Percentiles rank a stretch among this genome's conserved stretches.
Evolutionary conservation across 2,797 vertebrate species (phyloP).

Genomic region (Molossus molossus): DNA sequence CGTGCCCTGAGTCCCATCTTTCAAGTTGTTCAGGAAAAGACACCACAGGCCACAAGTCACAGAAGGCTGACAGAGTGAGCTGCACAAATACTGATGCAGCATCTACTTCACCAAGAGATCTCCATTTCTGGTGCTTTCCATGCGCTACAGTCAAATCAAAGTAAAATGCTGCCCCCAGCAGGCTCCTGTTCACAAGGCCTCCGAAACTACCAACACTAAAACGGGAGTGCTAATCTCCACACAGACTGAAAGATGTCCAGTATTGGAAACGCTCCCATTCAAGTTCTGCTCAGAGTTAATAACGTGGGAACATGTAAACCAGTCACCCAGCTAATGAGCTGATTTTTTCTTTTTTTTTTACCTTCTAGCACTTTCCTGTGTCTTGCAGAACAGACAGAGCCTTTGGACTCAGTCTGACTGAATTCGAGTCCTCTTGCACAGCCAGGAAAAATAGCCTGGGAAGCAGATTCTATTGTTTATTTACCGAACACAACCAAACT

Average conservation of each 20-base stretch:
- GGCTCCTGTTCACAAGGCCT: neutral
- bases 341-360: neutral
- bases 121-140: neutral
- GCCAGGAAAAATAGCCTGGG: neutral
- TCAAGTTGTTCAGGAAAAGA: neutral
- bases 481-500: neutral
- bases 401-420: neutral
- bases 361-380: neutral
- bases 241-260: neutral
- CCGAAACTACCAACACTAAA: neutral
- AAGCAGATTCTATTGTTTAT: conserved; percentile 45
- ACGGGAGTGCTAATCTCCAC: neutral
- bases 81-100: neutral
- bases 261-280: neutral
- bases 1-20: neutral
- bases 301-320: neutral
- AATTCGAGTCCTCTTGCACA: neutral
- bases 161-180: neutral
- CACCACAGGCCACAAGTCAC: neutral
- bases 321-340: neutral
- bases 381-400: neutral
- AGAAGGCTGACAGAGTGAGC: neutral
- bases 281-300: neutral
- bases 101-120: neutral
- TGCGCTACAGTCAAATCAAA: neutral